A percentile compares a stretch with the other conserved stretches of the same genome.
phyloP scores from a whole-genome alignment of 2,797 vertebrate species.

The Paedocypris micromegethes region DNA sequence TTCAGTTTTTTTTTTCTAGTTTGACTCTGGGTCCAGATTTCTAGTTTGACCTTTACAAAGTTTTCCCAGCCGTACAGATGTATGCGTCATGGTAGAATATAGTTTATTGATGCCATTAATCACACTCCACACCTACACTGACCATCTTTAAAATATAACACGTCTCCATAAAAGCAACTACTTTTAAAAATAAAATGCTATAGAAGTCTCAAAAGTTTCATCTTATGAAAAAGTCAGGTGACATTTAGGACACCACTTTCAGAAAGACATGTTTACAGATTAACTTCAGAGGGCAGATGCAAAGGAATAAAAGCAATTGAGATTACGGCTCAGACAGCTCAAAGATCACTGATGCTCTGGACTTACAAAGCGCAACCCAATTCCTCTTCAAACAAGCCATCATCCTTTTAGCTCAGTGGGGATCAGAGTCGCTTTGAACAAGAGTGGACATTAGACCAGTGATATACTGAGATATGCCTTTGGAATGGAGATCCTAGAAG shows the following conservation, averaged over 20 bases:
- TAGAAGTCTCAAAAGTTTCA: constrained; percentile 2
- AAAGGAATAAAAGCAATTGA: constrained; percentile 11
- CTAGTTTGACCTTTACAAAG: background rate
- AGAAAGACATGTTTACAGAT: constrained; percentile 6
- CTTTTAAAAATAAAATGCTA: background rate
- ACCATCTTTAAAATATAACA: constrained; percentile 24
- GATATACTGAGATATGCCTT: no score
- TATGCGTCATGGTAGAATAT: background rate
- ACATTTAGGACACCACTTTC: constrained; percentile 23
- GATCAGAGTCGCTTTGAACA: constrained; percentile 11
- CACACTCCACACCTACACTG: constrained; percentile 9
- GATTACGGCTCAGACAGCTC: constrained; percentile 9
- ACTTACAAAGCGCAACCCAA: constrained; percentile 14
- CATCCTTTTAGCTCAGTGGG: constrained; percentile 9
- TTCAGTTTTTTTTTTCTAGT: no score
- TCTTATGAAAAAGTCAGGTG: constrained; percentile 14
- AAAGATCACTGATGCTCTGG: constrained; percentile 21
- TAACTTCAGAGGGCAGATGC: constrained; percentile 27
- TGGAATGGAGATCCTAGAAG: no score
- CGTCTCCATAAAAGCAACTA: constrained; percentile 21
- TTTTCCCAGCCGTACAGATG: background rate
- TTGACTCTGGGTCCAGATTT: no score
- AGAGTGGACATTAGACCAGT: background rate
- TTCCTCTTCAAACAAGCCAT: constrained; percentile 20
- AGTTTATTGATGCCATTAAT: constrained; percentile 22